Conservation (phyloP, 2,888 invertebrate species). For the Drosophila cyrtoloma region DNA sequence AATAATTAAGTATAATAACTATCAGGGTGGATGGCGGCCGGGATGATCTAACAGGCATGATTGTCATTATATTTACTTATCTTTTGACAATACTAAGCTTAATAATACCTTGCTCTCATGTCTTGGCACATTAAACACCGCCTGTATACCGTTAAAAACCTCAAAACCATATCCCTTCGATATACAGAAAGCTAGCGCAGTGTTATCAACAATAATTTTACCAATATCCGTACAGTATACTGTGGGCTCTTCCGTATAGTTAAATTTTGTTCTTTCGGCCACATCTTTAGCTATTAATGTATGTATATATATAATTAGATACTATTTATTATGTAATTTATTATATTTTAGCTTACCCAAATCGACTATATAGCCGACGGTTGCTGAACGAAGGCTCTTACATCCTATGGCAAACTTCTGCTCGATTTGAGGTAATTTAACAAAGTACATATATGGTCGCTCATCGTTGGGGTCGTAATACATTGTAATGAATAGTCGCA, state of each 20-base stretch:
- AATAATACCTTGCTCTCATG: not conserved
- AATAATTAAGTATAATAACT: not conserved
- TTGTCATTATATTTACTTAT: not conserved
- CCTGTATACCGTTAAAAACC: conserved; percentile 15
- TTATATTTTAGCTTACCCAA: conserved; percentile 18
- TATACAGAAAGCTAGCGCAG: conserved; percentile 23
- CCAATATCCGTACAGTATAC: conserved; percentile 26
- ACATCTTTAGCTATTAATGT: conserved; percentile 31
- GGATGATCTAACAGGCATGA: conserved; percentile 1
- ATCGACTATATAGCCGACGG: conserved; percentile 22
- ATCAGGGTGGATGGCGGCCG: too few species aligned
- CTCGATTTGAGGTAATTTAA: conserved; percentile 25
- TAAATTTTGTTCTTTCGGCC: not conserved
- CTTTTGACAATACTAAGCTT: not conserved
- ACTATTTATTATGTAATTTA: not conserved
- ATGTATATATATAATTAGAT: too few species aligned
- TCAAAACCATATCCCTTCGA: conserved; percentile 35
- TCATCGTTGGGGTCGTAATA: conserved; percentile 16
- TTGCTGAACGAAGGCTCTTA: conserved; percentile 14
- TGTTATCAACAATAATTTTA: conserved; percentile 32
- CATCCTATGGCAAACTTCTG: conserved; percentile 32
- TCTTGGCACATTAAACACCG: not conserved
- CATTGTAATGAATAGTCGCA: conserved; percentile 2
- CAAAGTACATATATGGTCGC: conserved; percentile 19
- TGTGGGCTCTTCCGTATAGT: conserved; percentile 21